These are phyloP conservation scores for Hapalemur alaotrensis DNA, from an alignment of 2,797 vertebrate species.

Conservation along the genomic window DNA sequence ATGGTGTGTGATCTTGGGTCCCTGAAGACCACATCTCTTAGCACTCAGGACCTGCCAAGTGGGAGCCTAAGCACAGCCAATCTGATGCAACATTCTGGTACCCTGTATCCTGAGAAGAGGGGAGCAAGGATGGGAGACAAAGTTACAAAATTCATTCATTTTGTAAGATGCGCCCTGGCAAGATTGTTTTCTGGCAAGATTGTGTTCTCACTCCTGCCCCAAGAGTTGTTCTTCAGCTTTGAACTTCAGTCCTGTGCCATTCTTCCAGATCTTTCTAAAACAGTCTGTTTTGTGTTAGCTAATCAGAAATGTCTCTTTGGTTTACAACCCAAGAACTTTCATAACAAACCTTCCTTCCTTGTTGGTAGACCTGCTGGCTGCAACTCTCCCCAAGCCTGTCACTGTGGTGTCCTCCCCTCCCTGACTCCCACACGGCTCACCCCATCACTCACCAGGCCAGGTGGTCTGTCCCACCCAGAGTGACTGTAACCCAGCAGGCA, in stretches of 20 bases:
- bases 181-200: not conserved
- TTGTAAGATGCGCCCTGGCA: not conserved
- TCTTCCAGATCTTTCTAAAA: not conserved
- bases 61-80: not conserved
- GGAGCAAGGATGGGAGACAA: not conserved
- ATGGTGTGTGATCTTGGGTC: not conserved
- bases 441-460: not conserved
- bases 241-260: not conserved
- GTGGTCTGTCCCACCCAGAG: not conserved
- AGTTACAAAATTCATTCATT: not conserved
- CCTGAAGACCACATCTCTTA: not conserved
- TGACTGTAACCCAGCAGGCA: not conserved
- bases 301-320: slow-evolving; percentile 25
- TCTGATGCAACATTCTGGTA: not conserved
- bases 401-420: not conserved
- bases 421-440: not conserved
- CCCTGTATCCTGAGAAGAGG: not conserved
- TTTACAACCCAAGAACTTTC: not conserved
- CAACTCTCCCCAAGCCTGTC: not conserved
- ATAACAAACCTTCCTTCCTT: not conserved
- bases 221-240: not conserved
- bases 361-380: not conserved
- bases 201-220: not conserved
- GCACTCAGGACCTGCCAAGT: not conserved
- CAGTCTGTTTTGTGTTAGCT: not conserved